A percentile compares a stretch with the other conserved stretches of the same genome.
Evolutionary conservation across 2,888 invertebrate species (phyloP).

Genomic region (Steromphala cineraria): DNA sequence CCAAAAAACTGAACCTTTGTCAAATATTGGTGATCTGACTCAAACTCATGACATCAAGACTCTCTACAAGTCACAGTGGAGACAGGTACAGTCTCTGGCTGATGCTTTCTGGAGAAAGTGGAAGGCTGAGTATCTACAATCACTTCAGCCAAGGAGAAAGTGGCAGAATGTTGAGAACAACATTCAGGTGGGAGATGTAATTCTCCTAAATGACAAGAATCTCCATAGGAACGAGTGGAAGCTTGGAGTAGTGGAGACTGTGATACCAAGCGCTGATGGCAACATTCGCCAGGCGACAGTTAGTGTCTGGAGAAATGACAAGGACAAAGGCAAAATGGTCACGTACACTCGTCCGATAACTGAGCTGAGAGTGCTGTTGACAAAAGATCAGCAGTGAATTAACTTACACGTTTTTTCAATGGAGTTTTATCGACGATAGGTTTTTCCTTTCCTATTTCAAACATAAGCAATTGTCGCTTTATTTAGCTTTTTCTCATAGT

Average conservation of each 20-base stretch:
- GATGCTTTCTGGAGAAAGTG: constrained; percentile 33
- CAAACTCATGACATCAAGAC: background rate
- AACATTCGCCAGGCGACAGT: constrained; percentile 23
- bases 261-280: constrained; percentile 19
- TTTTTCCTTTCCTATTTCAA: no score
- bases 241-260: constrained; percentile 22
- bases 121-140: constrained; percentile 28
- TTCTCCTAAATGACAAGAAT: constrained; percentile 26
- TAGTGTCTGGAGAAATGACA: background rate
- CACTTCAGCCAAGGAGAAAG: constrained; percentile 30
- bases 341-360: constrained; percentile 18
- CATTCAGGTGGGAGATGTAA: constrained; percentile 27
- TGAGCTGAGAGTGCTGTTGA: no score
- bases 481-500: no score
- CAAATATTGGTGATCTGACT: background rate
- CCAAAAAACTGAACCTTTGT: constrained; percentile 6
- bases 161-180: constrained; percentile 23
- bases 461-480: no score
- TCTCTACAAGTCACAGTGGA: constrained; percentile 32
- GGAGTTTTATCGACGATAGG: no score
- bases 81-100: constrained; percentile 29
- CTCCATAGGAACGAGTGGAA: constrained; percentile 27
- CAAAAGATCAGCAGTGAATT: no score
- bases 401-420: no score
- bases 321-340: background rate